Percentiles rank a stretch among this genome's conserved stretches.
Evolutionary conservation across 2,113 vertebrate genomes (phyloP).

Genomic region (Protomyctophum bolini): DNA sequence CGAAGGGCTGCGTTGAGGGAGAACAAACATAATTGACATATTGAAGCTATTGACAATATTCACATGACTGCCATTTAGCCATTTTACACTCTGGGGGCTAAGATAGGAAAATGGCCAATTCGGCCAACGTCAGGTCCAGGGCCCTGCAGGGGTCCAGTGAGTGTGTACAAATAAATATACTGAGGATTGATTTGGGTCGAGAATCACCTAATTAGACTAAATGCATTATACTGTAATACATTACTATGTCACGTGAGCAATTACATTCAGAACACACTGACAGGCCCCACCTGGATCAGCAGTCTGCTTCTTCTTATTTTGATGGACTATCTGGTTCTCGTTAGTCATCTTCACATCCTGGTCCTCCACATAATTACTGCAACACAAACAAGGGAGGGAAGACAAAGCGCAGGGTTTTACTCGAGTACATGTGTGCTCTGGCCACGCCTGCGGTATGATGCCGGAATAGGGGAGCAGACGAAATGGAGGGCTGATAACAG

Average conservation of each 20-base stretch:
- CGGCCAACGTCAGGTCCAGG: no score
- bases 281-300: constrained; percentile 88
- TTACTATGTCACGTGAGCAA: no score
- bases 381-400: constrained; percentile 43
- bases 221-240: no score
- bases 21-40: constrained; percentile 26
- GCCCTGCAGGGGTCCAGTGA: no score
- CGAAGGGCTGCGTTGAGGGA: constrained; percentile 83
- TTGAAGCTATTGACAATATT: no score
- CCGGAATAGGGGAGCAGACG: neutral
- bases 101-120: no score
- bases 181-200: no score
- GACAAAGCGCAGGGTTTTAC: neutral
- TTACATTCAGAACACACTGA: neutral
- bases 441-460: neutral
- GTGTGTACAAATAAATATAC: no score
- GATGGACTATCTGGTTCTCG: constrained; percentile 90
- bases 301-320: constrained; percentile 83
- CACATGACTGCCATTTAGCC: no score
- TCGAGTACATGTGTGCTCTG: neutral
- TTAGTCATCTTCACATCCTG: constrained; percentile 97
- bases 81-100: no score
- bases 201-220: no score
- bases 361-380: constrained; percentile 88
- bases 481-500: constrained; percentile 30